phyloP scores from a whole-genome alignment of 2,888 invertebrate species.

The Arenicola marina region DNA sequence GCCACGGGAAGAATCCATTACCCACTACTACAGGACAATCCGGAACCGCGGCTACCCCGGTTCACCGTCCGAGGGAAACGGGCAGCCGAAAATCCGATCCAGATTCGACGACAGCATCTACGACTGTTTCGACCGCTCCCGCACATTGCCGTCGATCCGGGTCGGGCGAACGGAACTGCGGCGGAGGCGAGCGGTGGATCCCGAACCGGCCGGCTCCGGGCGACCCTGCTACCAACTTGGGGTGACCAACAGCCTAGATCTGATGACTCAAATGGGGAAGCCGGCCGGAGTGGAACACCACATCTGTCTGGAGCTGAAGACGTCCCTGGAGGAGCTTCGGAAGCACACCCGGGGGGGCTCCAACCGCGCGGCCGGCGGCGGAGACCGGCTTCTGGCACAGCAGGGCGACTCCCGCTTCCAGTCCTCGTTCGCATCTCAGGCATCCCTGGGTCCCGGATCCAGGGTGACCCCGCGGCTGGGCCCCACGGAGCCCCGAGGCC shows the following conservation, averaged over 20 bases:
- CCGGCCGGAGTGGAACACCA: slow-evolving; percentile 18
- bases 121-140: slow-evolving; percentile 22
- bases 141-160: slow-evolving; percentile 21
- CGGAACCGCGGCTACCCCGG: not conserved
- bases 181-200: not conserved
- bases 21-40: not conserved
- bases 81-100: not conserved
- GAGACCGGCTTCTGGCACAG: too few species aligned
- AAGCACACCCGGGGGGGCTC: slow-evolving; percentile 9
- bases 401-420: too few species aligned
- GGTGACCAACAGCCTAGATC: slow-evolving; percentile 21
- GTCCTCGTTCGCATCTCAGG: too few species aligned
- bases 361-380: too few species aligned
- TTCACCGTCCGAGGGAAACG: not conserved
- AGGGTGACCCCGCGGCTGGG: too few species aligned
- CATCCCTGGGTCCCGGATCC: too few species aligned
- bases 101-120: slow-evolving; percentile 21
- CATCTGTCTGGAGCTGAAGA: slow-evolving; percentile 15
- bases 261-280: slow-evolving; percentile 16
- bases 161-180: slow-evolving; percentile 8
- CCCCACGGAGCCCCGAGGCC: too few species aligned
- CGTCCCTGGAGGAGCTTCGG: slow-evolving; percentile 14
- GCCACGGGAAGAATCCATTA: not conserved
- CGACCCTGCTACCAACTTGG: slow-evolving; percentile 14
- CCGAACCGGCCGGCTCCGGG: slow-evolving; percentile 2